A percentile compares a stretch with the other conserved stretches of the same genome.
These are phyloP conservation scores for Amphiprion ocellaris DNA, from an alignment of 2,113 vertebrate genomes.

Conservation along the genomic window DNA sequence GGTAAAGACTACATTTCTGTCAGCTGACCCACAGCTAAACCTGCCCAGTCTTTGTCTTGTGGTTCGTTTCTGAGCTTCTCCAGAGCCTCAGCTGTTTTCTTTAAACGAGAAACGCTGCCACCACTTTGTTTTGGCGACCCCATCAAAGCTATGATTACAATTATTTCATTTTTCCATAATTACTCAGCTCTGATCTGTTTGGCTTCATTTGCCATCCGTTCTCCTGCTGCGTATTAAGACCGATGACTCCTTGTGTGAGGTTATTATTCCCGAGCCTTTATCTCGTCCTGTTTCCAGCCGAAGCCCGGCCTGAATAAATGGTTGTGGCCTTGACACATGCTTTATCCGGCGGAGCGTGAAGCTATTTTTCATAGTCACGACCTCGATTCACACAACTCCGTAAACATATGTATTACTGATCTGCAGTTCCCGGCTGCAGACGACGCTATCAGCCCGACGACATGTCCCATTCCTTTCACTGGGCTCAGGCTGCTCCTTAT, in stretches of 20 bases:
- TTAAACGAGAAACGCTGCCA: constrained; percentile 28
- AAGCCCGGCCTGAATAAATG: constrained; percentile 50
- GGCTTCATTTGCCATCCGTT: constrained; percentile 1
- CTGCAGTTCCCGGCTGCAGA: constrained; percentile 10
- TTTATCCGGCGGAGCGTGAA: constrained; percentile 38
- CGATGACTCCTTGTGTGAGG: constrained; percentile 41
- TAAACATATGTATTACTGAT: constrained; percentile 46
- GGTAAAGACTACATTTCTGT: neutral
- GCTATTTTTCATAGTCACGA: constrained; percentile 43
- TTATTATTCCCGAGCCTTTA: constrained; percentile 56
- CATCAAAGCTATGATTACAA: constrained; percentile 42
- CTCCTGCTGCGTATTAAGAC: constrained; percentile 35
- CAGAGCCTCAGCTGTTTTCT: constrained; percentile 13
- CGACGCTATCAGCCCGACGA: constrained; percentile 18
- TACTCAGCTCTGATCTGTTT: constrained; percentile 4
- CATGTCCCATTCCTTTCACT: constrained; percentile 28
- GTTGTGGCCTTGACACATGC: constrained; percentile 20
- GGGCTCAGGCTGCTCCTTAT: constrained; percentile 20
- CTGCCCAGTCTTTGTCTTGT: neutral
- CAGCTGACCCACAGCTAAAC: neutral
- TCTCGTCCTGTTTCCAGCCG: constrained; percentile 38
- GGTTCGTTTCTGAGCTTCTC: too few species aligned
- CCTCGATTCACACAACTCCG: constrained; percentile 19
- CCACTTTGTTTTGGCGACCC: constrained; percentile 56
- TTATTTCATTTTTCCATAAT: constrained; percentile 46